Percentiles rank a stretch among this genome's conserved stretches.
Conservation (phyloP, 2,888 invertebrate species). For the Ophioninae sp. region DNA sequence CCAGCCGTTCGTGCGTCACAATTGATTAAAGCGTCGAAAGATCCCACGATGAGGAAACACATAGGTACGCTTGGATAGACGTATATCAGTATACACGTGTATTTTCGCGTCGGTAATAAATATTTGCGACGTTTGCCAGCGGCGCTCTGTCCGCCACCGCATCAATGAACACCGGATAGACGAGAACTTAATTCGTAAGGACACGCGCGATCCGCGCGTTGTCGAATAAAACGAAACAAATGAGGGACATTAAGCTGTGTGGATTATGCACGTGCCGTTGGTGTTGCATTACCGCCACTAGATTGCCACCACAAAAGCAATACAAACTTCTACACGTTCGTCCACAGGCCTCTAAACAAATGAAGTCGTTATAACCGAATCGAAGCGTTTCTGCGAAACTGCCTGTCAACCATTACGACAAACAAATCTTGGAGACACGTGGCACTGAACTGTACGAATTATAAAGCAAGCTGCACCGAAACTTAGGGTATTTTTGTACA, state of each 20-base stretch:
- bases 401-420: neutral
- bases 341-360: slow-evolving; percentile 5
- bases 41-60: slow-evolving; percentile 2
- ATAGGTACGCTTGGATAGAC: neutral
- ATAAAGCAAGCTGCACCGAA: neutral
- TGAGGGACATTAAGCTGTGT: slow-evolving; percentile 43
- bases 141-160: slow-evolving; percentile 9
- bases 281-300: slow-evolving; percentile 73
- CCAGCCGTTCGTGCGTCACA: neutral
- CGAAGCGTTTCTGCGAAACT: neutral
- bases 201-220: slow-evolving; percentile 31
- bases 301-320: slow-evolving; percentile 12
- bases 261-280: slow-evolving; percentile 35
- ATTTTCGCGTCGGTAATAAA: slow-evolving; percentile 4
- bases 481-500: too few species aligned
- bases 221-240: slow-evolving; percentile 56
- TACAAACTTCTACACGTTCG: slow-evolving; percentile 11
- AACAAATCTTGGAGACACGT: neutral
- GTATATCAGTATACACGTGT: neutral
- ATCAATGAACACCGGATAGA: slow-evolving; percentile 5
- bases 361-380: neutral
- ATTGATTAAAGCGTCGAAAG: neutral
- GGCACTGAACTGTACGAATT: neutral
- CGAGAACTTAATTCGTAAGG: slow-evolving; percentile 34
- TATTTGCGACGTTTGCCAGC: slow-evolving; percentile 26